These are phyloP conservation scores for Agriopis leucophaearia DNA, from an alignment of 2,888 invertebrate genomes.

Conservation along the genomic window DNA sequence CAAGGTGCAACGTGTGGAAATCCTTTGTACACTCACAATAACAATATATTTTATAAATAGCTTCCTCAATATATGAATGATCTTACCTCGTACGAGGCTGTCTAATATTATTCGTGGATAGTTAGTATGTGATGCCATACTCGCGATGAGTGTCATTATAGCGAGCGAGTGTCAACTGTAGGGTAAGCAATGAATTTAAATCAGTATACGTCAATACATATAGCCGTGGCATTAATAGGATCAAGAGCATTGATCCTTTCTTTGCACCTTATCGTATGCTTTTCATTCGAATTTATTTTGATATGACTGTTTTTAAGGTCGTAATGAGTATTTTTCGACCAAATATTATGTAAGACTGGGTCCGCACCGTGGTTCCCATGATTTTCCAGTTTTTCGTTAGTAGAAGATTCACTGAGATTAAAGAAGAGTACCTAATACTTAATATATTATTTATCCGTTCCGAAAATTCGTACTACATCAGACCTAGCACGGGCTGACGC, in stretches of 20 bases:
- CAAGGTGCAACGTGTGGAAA: conserved; percentile 30
- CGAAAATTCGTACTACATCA: no score
- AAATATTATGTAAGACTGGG: no score
- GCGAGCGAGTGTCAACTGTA: conserved; percentile 50
- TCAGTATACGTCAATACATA: conserved; percentile 31
- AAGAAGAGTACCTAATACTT: no score
- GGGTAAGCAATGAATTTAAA: conserved; percentile 61
- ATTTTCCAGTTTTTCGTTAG: no score
- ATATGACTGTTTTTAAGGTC: background rate
- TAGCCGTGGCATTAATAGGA: conserved; percentile 7
- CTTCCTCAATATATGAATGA: conserved; percentile 54
- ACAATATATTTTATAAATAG: conserved; percentile 60
- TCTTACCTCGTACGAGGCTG: conserved; percentile 54
- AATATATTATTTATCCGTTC: no score
- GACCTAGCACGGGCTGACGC: no score
- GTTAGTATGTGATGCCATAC: conserved; percentile 36
- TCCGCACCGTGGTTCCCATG: no score
- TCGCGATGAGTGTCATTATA: conserved; percentile 48
- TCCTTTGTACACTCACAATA: conserved; percentile 50
- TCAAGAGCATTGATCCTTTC: conserved; percentile 3
- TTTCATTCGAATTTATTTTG: background rate
- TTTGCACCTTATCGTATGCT: background rate
- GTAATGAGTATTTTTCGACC: background rate
- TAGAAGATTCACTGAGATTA: no score
- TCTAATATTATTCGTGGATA: conserved; percentile 50